phyloP scores from a whole-genome alignment of 35 echinoderm and acorn worm genomes.

The Anneissia japonica region DNA sequence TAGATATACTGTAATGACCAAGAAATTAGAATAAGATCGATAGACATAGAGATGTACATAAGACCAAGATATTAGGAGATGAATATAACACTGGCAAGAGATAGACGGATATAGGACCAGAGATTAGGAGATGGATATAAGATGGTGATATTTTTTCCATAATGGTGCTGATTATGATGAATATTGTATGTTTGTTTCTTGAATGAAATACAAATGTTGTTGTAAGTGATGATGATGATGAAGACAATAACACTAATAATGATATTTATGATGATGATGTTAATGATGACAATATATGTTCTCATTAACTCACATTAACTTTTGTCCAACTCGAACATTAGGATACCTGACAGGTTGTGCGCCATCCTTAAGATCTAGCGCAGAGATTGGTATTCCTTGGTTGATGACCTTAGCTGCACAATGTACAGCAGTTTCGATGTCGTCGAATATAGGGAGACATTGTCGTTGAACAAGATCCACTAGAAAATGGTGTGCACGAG shows the following conservation, averaged over 20 bases:
- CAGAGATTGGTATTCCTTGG: constrained; percentile 37
- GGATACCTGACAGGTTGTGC: constrained; percentile 79
- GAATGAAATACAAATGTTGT: no score
- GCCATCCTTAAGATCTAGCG: constrained; percentile 50
- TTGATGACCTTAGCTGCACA: constrained; percentile 74
- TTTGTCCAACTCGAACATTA: constrained; percentile 45
- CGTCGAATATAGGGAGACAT: constrained; percentile 79
- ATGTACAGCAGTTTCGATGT: constrained; percentile 64
- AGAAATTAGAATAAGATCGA: no score
- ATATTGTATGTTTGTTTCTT: no score
- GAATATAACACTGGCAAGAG: no score
- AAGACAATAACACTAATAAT: not conserved
- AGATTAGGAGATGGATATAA: no score
- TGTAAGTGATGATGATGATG: no score
- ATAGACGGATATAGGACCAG: no score
- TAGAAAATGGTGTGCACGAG: constrained; percentile 56
- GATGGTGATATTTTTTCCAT: no score
- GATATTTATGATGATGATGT: not conserved
- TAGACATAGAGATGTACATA: no score
- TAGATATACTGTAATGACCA: no score
- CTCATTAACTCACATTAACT: constrained; percentile 59
- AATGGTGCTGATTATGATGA: no score
- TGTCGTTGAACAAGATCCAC: constrained; percentile 75
- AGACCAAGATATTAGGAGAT: no score
- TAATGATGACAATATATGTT: not conserved